phyloP scores from a whole-genome alignment of 2,888 invertebrate species.

The Apamea crenata region DNA sequence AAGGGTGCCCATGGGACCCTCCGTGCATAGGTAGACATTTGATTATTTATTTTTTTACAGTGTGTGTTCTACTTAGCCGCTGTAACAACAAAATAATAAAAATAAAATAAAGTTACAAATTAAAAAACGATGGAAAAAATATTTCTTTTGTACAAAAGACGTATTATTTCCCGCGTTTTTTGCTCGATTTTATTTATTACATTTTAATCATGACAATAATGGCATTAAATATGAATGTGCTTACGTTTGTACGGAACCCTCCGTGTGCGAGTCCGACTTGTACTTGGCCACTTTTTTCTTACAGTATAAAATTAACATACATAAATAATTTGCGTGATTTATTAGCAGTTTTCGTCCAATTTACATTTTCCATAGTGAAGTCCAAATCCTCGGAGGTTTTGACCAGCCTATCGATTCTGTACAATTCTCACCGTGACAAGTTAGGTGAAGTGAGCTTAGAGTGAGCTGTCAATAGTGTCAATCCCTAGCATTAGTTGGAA shows the following conservation, averaged over 20 bases:
- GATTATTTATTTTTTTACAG: neutral
- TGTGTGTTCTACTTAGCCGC: neutral
- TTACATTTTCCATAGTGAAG: neutral
- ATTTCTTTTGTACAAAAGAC: neutral
- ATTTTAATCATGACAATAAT: neutral
- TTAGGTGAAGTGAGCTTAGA: too few species aligned
- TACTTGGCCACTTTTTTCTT: neutral
- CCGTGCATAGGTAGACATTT: neutral
- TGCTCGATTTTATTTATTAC: too few species aligned
- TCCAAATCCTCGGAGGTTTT: neutral
- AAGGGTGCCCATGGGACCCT: too few species aligned
- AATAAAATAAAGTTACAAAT: neutral
- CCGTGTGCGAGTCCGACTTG: neutral
- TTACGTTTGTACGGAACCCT: too few species aligned
- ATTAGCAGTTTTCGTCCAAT: neutral
- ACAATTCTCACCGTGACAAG: too few species aligned
- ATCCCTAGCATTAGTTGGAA: too few species aligned
- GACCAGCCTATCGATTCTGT: too few species aligned
- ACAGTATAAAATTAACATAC: slow-evolving; percentile 6
- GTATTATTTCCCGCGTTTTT: neutral
- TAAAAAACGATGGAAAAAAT: too few species aligned
- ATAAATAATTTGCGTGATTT: slow-evolving; percentile 14
- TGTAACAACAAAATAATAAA: neutral
- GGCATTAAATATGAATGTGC: neutral
- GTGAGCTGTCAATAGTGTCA: too few species aligned